A percentile compares a stretch with the other conserved stretches of the same genome.
These are phyloP conservation scores for Metellina segmentata DNA, from an alignment of 2,888 invertebrate genomes.

Conservation along the genomic window DNA sequence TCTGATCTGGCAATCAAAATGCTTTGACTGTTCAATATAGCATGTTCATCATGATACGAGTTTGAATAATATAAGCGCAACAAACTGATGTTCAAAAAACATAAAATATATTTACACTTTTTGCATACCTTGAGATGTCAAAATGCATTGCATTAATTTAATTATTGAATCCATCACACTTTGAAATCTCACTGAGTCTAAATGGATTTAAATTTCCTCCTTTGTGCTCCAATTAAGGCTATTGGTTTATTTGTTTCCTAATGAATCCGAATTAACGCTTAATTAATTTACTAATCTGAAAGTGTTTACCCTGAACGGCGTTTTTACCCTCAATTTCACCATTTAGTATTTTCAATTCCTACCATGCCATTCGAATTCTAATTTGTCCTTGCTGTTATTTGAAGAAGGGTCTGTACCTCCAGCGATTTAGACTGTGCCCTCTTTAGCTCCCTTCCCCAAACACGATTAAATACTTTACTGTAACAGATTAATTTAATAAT, in stretches of 20 bases:
- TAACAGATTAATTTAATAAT: not conserved
- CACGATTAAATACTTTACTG: not conserved
- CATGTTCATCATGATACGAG: no score
- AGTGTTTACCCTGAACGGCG: not conserved
- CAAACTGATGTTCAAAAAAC: not conserved
- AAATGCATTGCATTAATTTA: not conserved
- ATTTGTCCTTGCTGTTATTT: not conserved
- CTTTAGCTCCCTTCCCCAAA: not conserved
- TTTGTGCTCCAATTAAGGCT: not conserved
- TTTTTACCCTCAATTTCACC: not conserved
- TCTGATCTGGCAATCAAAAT: no score
- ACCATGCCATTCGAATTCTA: not conserved
- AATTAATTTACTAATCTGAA: constrained; percentile 1
- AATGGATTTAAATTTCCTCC: not conserved
- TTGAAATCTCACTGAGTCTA: not conserved
- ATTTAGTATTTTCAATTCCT: not conserved
- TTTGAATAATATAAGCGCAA: no score
- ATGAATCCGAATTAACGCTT: not conserved
- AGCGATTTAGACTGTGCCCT: not conserved
- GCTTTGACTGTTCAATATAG: no score
- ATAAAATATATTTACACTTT: not conserved
- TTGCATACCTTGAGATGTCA: not conserved
- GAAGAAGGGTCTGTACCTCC: not conserved
- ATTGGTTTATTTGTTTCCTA: not conserved
- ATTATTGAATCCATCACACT: not conserved